A percentile compares a stretch with the other conserved stretches of the same genome.
phyloP scores from a whole-genome alignment of 2,888 invertebrate species.

The Oxycera nigricornis region DNA sequence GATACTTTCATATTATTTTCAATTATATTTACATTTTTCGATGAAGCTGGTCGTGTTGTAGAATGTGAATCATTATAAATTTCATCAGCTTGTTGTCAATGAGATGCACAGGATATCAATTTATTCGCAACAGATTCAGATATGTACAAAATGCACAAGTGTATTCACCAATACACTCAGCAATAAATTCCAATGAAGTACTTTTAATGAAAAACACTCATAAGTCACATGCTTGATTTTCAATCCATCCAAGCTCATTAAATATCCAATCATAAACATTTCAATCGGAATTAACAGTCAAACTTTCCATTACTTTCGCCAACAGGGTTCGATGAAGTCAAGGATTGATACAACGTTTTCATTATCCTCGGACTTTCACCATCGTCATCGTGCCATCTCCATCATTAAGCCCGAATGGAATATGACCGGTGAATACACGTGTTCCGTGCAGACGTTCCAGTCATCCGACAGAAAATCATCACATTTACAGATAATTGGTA shows the following conservation, averaged over 20 bases:
- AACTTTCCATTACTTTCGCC: not conserved
- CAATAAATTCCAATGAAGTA: no score
- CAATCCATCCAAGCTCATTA: not conserved
- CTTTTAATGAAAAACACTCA: no score
- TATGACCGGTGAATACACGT: slow-evolving; percentile 62
- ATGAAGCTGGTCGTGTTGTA: no score
- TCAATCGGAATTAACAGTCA: not conserved
- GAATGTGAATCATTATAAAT: no score
- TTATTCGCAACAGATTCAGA: no score
- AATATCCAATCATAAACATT: not conserved
- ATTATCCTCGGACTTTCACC: slow-evolving; percentile 49
- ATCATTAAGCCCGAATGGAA: slow-evolving; percentile 62
- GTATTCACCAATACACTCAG: no score
- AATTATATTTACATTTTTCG: no score
- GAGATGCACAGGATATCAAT: no score
- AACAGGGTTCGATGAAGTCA: slow-evolving; percentile 57
- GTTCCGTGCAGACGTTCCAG: slow-evolving; percentile 61
- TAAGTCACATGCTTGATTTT: no score
- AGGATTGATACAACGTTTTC: slow-evolving; percentile 60
- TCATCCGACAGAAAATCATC: slow-evolving; percentile 61
- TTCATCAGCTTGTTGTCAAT: no score
- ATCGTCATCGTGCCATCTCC: slow-evolving; percentile 61
- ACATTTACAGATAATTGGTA: slow-evolving; percentile 62
- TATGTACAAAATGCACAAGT: no score
- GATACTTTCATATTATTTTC: no score